phyloP scores from a whole-genome alignment of 2,113 vertebrate species.

The Micronycteris hirsuta region DNA sequence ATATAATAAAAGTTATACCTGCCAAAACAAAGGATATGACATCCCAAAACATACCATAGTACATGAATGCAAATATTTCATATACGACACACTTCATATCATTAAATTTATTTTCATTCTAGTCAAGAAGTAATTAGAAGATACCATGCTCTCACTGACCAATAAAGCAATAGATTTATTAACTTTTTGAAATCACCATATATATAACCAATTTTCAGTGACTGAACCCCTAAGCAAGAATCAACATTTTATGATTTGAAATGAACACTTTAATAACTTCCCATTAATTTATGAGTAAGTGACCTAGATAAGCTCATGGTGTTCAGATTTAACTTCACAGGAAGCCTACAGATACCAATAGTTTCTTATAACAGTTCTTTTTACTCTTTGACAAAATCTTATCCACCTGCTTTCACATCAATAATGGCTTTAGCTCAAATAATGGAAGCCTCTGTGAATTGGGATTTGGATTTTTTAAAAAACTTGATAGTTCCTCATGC shows the following conservation, averaged over 20 bases:
- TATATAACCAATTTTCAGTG: not conserved
- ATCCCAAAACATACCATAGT: not conserved
- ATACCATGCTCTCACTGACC: not conserved
- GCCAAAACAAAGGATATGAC: not conserved
- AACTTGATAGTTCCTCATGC: not conserved
- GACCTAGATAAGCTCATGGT: not conserved
- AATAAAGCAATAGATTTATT: not conserved
- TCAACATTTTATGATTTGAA: not conserved
- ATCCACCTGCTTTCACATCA: not conserved
- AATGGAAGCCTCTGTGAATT: not conserved
- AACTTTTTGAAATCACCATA: not conserved
- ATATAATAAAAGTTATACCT: not conserved
- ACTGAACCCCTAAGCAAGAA: not conserved
- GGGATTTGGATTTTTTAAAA: not conserved
- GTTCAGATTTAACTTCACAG: not conserved
- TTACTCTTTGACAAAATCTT: not conserved
- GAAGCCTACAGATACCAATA: not conserved
- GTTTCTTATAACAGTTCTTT: not conserved
- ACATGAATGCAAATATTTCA: not conserved
- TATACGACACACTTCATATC: not conserved
- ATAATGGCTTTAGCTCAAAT: not conserved
- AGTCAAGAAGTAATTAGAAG: not conserved
- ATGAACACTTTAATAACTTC: not conserved
- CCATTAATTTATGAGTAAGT: not conserved
- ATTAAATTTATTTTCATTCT: not conserved